Conservation (phyloP, 2,113 vertebrate species). For the Pomatorhinus ruficollis region DNA sequence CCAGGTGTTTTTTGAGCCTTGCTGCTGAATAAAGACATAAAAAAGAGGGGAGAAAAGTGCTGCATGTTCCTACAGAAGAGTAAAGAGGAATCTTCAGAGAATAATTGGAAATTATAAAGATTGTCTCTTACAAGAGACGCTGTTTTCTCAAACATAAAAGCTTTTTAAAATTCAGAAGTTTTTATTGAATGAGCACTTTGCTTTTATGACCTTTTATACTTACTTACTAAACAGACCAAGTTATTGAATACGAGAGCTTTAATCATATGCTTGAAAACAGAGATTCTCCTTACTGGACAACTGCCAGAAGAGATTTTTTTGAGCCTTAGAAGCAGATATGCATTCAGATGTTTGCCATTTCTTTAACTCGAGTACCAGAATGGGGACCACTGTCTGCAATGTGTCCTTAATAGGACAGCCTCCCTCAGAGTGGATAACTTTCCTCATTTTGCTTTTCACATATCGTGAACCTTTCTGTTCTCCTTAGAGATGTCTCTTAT, state of each 20-base stretch:
- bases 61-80: background rate
- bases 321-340: background rate
- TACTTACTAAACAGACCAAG: background rate
- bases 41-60: accelerated
- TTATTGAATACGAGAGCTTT: background rate
- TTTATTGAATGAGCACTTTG: background rate
- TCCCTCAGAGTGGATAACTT: background rate
- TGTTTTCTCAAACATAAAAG: background rate
- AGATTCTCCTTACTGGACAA: background rate
- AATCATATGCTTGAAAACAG: background rate
- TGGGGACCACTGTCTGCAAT: background rate
- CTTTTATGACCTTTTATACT: background rate
- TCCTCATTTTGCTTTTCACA: background rate
- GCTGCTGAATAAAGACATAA: background rate
- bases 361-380: background rate
- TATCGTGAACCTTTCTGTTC: background rate
- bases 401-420: background rate
- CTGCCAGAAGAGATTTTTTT: background rate
- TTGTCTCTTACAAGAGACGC: background rate
- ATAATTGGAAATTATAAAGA: background rate
- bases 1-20: background rate
- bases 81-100: background rate
- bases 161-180: background rate
- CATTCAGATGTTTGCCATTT: background rate
- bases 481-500: background rate